Evolutionary conservation across 2,113 vertebrate species (phyloP).

Genomic region (Ictalurus punctatus): DNA sequence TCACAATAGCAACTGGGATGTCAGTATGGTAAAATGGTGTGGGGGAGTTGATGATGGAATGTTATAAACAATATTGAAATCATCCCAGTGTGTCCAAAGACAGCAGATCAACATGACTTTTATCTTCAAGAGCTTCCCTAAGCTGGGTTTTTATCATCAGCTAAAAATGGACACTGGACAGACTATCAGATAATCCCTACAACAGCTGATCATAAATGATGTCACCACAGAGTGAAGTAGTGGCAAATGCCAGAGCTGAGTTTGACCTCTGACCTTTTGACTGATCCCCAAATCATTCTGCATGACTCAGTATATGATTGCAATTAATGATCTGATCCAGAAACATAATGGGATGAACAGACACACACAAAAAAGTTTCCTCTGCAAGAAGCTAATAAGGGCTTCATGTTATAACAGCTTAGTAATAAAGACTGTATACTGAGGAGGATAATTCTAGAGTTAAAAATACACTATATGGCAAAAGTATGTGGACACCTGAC

Average conservation of each 20-base stretch:
- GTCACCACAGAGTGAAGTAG: constrained; percentile 22
- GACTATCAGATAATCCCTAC: constrained; percentile 15
- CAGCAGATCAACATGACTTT: constrained; percentile 24
- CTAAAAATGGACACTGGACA: not conserved
- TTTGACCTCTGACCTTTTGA: constrained; percentile 30
- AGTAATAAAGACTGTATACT: not conserved
- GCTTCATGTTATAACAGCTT: constrained; percentile 3
- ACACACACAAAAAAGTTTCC: constrained; percentile 34
- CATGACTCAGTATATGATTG: constrained; percentile 20
- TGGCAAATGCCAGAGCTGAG: not conserved
- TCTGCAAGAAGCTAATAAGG: constrained; percentile 23
- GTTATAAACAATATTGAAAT: not conserved
- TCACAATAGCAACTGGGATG: not conserved
- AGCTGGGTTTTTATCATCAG: not conserved
- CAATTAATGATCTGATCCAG: constrained; percentile 9
- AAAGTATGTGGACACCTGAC: not conserved
- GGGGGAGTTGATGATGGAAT: not conserved
- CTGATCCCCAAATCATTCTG: constrained; percentile 2
- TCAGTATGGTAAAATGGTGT: not conserved
- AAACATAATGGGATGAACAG: not conserved
- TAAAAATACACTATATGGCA: not conserved
- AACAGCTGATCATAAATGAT: constrained; percentile 24
- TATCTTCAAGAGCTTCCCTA: constrained; percentile 13
- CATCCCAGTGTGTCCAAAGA: not conserved
- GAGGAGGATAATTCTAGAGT: not conserved